Conservation (phyloP, 1,140 invertebrate genomes). For the Ceratoteleas bidentatus region DNA sequence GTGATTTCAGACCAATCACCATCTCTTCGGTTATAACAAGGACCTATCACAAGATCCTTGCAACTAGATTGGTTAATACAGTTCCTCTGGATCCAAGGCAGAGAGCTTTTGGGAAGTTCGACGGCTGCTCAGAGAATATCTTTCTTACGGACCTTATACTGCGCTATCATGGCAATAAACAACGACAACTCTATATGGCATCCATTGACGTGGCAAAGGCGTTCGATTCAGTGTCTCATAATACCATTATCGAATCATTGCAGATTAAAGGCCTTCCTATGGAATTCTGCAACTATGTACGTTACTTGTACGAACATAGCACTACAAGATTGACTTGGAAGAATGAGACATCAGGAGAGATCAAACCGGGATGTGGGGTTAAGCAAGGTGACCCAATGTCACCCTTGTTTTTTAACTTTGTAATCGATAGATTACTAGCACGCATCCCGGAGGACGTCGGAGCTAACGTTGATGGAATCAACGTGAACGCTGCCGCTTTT, state of each 20-base stretch:
- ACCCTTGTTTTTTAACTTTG: slow-evolving; percentile 3
- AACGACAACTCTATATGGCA: slow-evolving; percentile 34
- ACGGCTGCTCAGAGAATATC: slow-evolving; percentile 67
- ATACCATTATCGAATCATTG: slow-evolving; percentile 48
- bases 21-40: too few species aligned
- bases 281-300: slow-evolving; percentile 6
- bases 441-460: too few species aligned
- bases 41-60: too few species aligned
- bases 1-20: too few species aligned
- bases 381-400: slow-evolving; percentile 29
- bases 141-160: slow-evolving; percentile 46
- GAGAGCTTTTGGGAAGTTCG: slow-evolving; percentile 45
- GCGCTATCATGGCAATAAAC: not conserved
- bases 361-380: not conserved
- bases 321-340: slow-evolving; percentile 17
- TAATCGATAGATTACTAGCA: not conserved
- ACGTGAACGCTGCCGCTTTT: slow-evolving; percentile 70
- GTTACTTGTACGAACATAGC: slow-evolving; percentile 14
- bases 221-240: slow-evolving; percentile 73
- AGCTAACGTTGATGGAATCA: slow-evolving; percentile 4
- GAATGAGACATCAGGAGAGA: not conserved
- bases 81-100: too few species aligned
- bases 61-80: too few species aligned
- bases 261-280: slow-evolving; percentile 10
- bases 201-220: slow-evolving; percentile 74